Evolutionary conservation across 2,113 vertebrate species (phyloP).

Genomic region (Pseudorectes ferrugineus): DNA sequence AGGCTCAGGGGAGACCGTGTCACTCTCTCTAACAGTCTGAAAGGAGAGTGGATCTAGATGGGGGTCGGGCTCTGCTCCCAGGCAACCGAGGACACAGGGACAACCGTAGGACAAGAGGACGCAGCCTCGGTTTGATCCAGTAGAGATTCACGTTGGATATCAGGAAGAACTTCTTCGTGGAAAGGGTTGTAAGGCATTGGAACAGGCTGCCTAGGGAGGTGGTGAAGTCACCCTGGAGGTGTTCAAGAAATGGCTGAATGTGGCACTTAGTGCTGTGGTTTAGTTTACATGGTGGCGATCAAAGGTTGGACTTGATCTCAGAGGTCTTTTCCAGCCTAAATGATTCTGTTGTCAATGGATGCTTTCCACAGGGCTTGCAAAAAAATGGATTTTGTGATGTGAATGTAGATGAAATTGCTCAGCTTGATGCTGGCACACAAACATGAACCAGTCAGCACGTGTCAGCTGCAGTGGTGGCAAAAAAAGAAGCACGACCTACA

Average conservation of each 20-base stretch:
- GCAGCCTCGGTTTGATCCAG: background rate
- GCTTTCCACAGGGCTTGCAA: background rate
- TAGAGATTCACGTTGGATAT: accelerated
- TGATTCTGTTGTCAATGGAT: background rate
- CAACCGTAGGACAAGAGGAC: accelerated
- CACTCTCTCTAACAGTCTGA: background rate
- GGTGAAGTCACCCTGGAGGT: too few species aligned
- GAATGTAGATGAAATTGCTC: background rate
- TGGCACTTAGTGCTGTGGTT: background rate
- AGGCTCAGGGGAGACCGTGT: background rate
- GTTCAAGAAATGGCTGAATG: background rate
- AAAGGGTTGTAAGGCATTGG: background rate
- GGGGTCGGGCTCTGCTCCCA: background rate
- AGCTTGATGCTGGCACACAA: background rate
- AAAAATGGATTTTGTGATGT: background rate
- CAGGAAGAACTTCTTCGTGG: background rate
- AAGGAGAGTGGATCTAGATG: background rate
- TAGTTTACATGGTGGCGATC: background rate
- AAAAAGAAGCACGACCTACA: background rate
- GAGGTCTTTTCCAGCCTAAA: background rate
- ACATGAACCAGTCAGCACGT: background rate
- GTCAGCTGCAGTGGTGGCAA: background rate
- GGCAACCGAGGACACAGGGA: too few species aligned
- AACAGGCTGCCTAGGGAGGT: background rate
- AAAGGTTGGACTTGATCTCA: background rate